Evolutionary conservation across 2,888 invertebrate species (phyloP).

Genomic region (Pyrgus malvae): DNA sequence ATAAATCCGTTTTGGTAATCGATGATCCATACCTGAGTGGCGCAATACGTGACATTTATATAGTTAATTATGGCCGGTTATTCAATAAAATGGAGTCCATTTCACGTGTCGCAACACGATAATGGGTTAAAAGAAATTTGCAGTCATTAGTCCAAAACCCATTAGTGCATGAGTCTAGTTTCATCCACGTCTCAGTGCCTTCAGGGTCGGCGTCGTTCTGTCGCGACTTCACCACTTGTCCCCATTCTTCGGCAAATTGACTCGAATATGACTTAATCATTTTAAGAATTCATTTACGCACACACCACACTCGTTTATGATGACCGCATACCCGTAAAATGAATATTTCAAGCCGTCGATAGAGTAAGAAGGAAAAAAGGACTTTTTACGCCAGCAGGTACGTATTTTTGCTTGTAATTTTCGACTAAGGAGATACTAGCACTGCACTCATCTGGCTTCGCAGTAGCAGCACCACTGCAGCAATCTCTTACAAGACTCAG

Average conservation of each 20-base stretch:
- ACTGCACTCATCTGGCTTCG: too few species aligned
- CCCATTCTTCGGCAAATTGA: constrained; percentile 70
- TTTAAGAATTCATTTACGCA: constrained; percentile 58
- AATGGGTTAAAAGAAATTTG: constrained; percentile 5
- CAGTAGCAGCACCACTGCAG: too few species aligned
- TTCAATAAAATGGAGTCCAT: constrained; percentile 19
- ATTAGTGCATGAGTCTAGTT: constrained; percentile 42
- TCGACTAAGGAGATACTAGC: too few species aligned
- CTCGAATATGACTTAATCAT: constrained; percentile 70
- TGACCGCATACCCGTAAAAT: constrained; percentile 48
- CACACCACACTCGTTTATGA: constrained; percentile 48
- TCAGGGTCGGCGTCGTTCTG: constrained; percentile 46
- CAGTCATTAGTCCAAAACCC: constrained; percentile 39
- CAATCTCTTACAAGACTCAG: too few species aligned
- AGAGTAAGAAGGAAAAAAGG: constrained; percentile 30
- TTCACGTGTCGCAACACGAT: constrained; percentile 14
- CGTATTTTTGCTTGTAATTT: too few species aligned
- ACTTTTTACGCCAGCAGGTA: too few species aligned
- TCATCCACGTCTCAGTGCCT: constrained; percentile 35
- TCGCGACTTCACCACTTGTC: constrained; percentile 66
- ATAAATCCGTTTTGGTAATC: too few species aligned
- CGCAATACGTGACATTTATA: constrained; percentile 19
- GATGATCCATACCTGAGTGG: not conserved
- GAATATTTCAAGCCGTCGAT: constrained; percentile 30
- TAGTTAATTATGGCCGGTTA: not conserved